Base-by-base conservation (phyloP, 2,113 vertebrate species). In the Callipepla squamata region DNA sequence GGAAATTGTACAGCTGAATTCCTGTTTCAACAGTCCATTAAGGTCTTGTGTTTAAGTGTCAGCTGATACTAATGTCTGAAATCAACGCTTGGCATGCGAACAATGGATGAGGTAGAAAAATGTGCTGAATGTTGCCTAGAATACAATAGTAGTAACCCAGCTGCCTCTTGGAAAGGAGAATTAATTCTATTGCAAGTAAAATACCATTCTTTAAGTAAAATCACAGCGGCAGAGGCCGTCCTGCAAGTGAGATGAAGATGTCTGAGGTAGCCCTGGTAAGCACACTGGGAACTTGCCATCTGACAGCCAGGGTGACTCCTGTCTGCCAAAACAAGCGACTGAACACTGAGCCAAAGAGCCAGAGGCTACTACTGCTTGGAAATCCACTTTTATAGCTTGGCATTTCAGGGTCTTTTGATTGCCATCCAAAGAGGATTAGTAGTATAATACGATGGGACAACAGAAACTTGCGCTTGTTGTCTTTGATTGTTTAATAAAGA, bases 351-450 rank as follows among this genome's bases (percentile, higher is more conserved):
- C 96, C 96, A 96, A 92, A 95, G 93, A 95, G 95, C 95, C 92
- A 72, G 91, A 90, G 93, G 95, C 96, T 61, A 50, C 80, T 72
- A 6, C 13, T 38, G 85, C 92, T 91, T 95, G 92, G 94, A 96
- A 89, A 91, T 73, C 1, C 40, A 6, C 77, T 92, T 86, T 65
- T 34, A 36, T 2, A 32, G 80, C 81, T 73, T 95, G 91, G 96
- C 94, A 91, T 91, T 94, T 95, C 2, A 1, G 86, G 89, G 89
- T 30, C 91, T 93, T 73, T 75, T 93, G 94, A 55, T 68, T 93
- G 91, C 80, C 87, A 63, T 91, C 95, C 95, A 95, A 59, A 92
- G 92, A 92, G 92, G 92, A 96, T 96, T 96, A 93, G 91, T 3
- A 28, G 70, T 5, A 55, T 94, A 92, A 95, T 91, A 38, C 32